Conservation (phyloP, 2,113 vertebrate species). For the Triplophysa tibetana region DNA sequence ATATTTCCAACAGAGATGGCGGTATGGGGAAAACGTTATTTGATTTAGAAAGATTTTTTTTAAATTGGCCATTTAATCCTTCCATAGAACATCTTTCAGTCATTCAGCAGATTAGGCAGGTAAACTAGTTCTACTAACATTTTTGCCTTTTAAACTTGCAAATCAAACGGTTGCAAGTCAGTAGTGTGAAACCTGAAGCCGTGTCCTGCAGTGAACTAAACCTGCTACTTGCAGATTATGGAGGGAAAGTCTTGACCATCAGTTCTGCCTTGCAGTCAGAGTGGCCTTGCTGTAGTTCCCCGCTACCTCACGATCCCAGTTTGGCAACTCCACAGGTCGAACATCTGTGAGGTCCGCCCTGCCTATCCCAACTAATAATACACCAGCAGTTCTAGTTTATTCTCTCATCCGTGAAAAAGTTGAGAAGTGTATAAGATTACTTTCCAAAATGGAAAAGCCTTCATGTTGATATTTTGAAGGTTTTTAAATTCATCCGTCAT, state of each 20-base stretch:
- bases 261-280: constrained; percentile 53
- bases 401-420: constrained; percentile 58
- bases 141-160: constrained; percentile 9
- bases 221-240: constrained; percentile 3
- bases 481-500: neutral
- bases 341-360: constrained; percentile 72
- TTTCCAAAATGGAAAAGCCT: neutral
- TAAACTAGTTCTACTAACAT: neutral
- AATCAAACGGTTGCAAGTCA: constrained; percentile 22
- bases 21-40: too few species aligned
- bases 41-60: too few species aligned
- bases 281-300: constrained; percentile 48
- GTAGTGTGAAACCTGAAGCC: constrained; percentile 7
- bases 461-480: neutral
- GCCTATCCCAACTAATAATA: constrained; percentile 61
- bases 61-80: too few species aligned
- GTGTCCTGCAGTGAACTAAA: neutral
- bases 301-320: constrained; percentile 57
- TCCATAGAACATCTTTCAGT: constrained; percentile 3
- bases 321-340: constrained; percentile 65
- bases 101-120: neutral
- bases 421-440: constrained; percentile 53
- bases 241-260: constrained; percentile 2
- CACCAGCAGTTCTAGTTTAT: constrained; percentile 45
- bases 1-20: too few species aligned